These are phyloP conservation scores for Amphibalanus amphitrite DNA, from an alignment of 1,140 invertebrate genomes.

Conservation along the genomic window DNA sequence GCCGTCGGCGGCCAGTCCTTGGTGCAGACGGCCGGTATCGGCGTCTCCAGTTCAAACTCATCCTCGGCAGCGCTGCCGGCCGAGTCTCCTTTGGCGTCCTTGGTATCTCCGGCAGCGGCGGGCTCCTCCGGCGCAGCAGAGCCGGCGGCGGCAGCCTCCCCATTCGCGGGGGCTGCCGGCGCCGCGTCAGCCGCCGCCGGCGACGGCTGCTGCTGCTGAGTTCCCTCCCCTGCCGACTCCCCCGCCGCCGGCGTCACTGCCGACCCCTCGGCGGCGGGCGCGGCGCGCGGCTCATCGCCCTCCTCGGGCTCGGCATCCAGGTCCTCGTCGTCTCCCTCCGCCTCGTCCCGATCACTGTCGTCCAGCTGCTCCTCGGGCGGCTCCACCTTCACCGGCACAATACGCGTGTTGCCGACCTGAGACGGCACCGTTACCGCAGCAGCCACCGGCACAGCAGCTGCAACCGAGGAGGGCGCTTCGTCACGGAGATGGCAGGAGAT, in stretches of 20 bases:
- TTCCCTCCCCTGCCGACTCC: slow-evolving; percentile 6
- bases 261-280: background rate
- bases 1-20: slow-evolving; percentile 8
- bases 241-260: slow-evolving; percentile 1
- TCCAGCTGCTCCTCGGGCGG: slow-evolving; percentile 25
- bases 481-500: no score
- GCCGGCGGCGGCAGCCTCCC: background rate
- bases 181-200: slow-evolving; percentile 4
- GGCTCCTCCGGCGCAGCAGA: background rate
- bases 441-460: background rate
- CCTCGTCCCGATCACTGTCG: slow-evolving; percentile 57
- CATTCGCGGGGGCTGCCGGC: slow-evolving; percentile 8
- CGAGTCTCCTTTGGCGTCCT: slow-evolving; percentile 18
- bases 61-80: slow-evolving; percentile 14
- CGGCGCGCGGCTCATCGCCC: slow-evolving; percentile 9
- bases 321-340: slow-evolving; percentile 48
- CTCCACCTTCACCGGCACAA: background rate
- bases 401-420: background rate
- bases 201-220: background rate
- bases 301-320: slow-evolving; percentile 16
- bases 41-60: slow-evolving; percentile 10
- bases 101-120: slow-evolving; percentile 11
- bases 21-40: slow-evolving; percentile 4
- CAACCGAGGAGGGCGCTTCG: no score
- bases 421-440: background rate